Base-by-base conservation (phyloP, 2,113 vertebrate genomes). In the Lepus europaeus region DNA sequence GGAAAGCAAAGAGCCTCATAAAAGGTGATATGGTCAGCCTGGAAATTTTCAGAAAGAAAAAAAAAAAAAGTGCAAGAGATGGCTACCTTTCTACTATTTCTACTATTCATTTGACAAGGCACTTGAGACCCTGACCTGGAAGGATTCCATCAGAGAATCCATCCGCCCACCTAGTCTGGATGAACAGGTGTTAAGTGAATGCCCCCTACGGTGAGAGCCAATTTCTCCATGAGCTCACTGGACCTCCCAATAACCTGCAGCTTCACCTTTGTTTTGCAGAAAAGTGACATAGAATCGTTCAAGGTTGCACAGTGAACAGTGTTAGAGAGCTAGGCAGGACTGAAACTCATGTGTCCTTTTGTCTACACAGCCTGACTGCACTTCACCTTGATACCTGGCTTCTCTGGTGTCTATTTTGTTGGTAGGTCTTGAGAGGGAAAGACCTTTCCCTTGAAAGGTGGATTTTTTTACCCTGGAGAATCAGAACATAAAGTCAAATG, bases 1-100 rank as follows among this genome's bases (percentile, higher is more conserved):
- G 85, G 89, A 53, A 94, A 93, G 74, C 22, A 69, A 77, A 80
- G 74, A 36, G 23, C 36, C 78, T 93, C 74, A n/a, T 59, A 69
- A 86, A 89, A 29, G 19, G 36, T 63, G 95, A 89, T 59, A 82
- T 1, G 64, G 78, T 74, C 95, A 85, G 49, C 45, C 80, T 95
- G 72, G 89, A 89, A 94, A 86, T 68, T 68, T 95, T 49, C 87
- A 93, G 70, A 56, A 76, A 87, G 29, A 49, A 56, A 77, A 87
- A 87, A 51, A 70, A 20, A 23, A 12, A 1, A 19, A 25, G 20
- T 27, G 73, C 20, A 80, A 36, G 80, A 68, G 45, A 74, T 3
- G 8, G 51, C 22, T 51, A 22, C 36, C 63, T 93, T 87, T 68
- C 27, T 45, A n/a, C 3, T 61, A 33, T 45, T 45, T 45, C 4